Conservation (phyloP, 2,888 invertebrate genomes). For the Eurytoma adleriae region DNA sequence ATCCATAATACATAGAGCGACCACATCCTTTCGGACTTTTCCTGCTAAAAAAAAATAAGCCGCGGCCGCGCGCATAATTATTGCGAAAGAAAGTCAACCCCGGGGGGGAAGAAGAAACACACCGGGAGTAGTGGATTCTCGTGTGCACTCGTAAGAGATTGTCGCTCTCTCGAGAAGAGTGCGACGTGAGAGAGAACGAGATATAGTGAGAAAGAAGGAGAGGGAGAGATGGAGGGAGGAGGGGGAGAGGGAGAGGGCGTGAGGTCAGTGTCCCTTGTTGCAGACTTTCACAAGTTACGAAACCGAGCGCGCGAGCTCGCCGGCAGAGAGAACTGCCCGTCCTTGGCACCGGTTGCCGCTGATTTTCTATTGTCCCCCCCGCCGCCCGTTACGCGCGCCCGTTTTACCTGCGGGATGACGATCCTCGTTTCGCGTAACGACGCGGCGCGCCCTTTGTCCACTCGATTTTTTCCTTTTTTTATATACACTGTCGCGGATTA, state of each 20-base stretch:
- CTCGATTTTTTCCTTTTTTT: not conserved
- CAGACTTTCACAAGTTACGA: conserved; percentile 76
- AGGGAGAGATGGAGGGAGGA: conserved; percentile 57
- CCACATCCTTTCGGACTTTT: too few species aligned
- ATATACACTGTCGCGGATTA: too few species aligned
- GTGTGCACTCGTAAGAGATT: conserved; percentile 21
- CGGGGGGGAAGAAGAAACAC: not conserved
- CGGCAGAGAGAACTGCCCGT: conserved; percentile 71
- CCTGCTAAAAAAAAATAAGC: too few species aligned
- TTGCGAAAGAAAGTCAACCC: too few species aligned
- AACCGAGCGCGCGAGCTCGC: conserved; percentile 62
- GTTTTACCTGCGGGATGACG: not conserved
- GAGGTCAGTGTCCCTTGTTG: conserved; percentile 74
- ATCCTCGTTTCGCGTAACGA: not conserved
- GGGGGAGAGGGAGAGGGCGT: conserved; percentile 65
- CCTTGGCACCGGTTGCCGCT: conserved; percentile 75
- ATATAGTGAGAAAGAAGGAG: conserved; percentile 52
- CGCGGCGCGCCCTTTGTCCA: not conserved
- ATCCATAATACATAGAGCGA: too few species aligned
- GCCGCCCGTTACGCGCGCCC: not conserved
- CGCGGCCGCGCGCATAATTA: too few species aligned
- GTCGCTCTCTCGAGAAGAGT: conserved; percentile 5
- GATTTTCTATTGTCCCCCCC: conserved; percentile 72
- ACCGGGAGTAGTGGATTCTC: too few species aligned
- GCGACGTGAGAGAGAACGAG: not conserved